Evolutionary conservation across 2,888 invertebrate species (phyloP), one percentile per base, ranked within the genome.

Genomic region (Caenorhabditis auriculariae): DNA sequence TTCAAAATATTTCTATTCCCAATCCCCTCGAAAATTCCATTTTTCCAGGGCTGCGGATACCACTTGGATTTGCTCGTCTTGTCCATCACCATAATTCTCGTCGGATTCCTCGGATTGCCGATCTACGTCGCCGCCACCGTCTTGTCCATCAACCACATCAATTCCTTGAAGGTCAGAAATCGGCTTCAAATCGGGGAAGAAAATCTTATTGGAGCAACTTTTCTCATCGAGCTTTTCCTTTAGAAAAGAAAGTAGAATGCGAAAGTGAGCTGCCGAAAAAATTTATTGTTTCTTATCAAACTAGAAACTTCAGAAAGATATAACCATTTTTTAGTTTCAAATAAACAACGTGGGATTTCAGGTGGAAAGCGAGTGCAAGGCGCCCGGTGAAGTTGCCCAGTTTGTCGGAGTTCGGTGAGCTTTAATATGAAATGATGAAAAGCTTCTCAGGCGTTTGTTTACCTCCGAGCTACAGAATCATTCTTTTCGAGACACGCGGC

Each of bases 361-460:
- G 85, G 86, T 91, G 69, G 94, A 96, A 83, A 93, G 93, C 0
- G 92, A 94, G 84, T 91, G 92, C 82, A 91, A 93, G 7, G 95
- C 95, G 2, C 96, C 96, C 0, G 95, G 96, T 60, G 96, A 98
- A 83, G 91, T 91, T 76, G 93, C 95, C 0, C 91, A 90, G 82
- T 95, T 96, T 83, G 85, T 95, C 64, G 95, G 96, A 50, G 93
- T 95, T 17, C 87, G 86, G 86, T 86, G 69, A 51, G 37, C 7
- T 15, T 60, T 17, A 9, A 32, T n/a, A n/a, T n/a, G n/a, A n/a
- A n/a, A n/a, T n/a, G n/a, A n/a, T n/a, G n/a, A n/a, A n/a, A n/a
- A n/a, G n/a, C n/a, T n/a, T n/a, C n/a, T n/a, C n/a, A n/a, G n/a
- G n/a, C n/a, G n/a, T n/a, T n/a, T n/a, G n/a, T n/a, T n/a, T n/a